Evolutionary conservation across 2,888 invertebrate genomes (phyloP).

Genomic region (Epinotia demarniana): DNA sequence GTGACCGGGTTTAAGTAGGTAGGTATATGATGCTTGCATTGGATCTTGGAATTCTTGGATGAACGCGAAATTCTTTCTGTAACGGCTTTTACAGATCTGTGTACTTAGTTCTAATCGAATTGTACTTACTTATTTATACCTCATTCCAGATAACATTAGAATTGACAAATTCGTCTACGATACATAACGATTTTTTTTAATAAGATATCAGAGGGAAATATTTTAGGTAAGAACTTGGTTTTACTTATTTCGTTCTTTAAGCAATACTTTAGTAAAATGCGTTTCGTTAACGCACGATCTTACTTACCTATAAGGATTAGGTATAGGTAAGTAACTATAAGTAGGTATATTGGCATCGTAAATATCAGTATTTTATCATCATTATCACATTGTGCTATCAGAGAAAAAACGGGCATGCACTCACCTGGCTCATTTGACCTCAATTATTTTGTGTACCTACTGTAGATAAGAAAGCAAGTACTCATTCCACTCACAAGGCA

Average conservation of each 20-base stretch:
- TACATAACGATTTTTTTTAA: no score
- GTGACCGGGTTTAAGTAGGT: not conserved
- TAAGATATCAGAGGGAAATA: no score
- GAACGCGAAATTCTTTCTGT: not conserved
- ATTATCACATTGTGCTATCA: slow-evolving; percentile 60
- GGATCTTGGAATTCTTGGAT: no score
- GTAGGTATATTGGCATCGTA: slow-evolving; percentile 7
- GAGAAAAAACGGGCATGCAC: slow-evolving; percentile 66
- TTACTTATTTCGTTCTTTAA: not conserved
- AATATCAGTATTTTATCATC: slow-evolving; percentile 49
- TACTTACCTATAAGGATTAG: not conserved
- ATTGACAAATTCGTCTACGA: no score
- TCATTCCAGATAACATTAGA: no score
- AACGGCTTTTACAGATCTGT: not conserved
- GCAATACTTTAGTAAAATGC: no score
- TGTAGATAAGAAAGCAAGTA: slow-evolving; percentile 83
- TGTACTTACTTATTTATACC: no score
- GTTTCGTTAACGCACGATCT: no score
- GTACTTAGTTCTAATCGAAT: not conserved
- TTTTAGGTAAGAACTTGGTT: not conserved
- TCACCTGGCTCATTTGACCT: slow-evolving; percentile 71
- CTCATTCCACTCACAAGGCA: slow-evolving; percentile 62
- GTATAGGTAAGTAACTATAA: not conserved
- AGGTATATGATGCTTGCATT: not conserved
- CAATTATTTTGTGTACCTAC: slow-evolving; percentile 69